Evolutionary conservation across 37 sponge, comb jelly and placozoan genomes (phyloP), one percentile per base, ranked within the genome.

Genomic region (Haliclona indistincta): DNA sequence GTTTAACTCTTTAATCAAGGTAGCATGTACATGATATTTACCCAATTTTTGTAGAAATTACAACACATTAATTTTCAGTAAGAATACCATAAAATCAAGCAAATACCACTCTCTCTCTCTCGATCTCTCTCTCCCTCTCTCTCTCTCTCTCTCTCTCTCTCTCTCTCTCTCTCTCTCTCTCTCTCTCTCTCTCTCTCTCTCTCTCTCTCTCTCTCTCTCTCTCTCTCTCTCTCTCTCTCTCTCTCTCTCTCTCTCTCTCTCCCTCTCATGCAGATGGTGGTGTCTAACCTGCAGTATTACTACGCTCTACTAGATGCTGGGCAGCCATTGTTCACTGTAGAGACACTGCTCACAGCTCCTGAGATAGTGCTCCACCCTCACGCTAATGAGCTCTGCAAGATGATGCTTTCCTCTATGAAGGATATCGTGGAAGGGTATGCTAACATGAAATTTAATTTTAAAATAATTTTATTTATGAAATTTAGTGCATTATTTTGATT

Each of bases 321-420:
- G 8, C 66, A 51, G 54, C 83, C 93, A 10, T 71, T 98, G 44
- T 98, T 98, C 82, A 74, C 81, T 5, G 89, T 98, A 32, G 96
- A 93, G 56, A 81, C 91, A n/a, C 77, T 95, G 33, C 94, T 98
- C 19, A 88, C 94, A 29, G 78, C 86, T 25, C 94, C 99, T 30
- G 99, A 98, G 65, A 91, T 98, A 25, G 80, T 90, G 40, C 83
- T 94, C 10, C 85, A 86, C 30, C 99, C 99, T 19, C 99, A 89
- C 40, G 86, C 69, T 64, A 89, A 84, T 66, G 99, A 98, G 64
- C 87, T 97, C 44, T 86, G 66, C 80, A 94, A 94, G 64, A 68
- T 92, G 29, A 68, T 85, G 71, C 63, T 71, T 28, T 73, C 79
- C 15, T 80, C 81, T 22, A 63, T 78, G 67, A 73, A 63, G 43